Evolutionary conservation across 2,888 invertebrate genomes (phyloP), one percentile per base, ranked within the genome.

Genomic region (Diadromus collaris): DNA sequence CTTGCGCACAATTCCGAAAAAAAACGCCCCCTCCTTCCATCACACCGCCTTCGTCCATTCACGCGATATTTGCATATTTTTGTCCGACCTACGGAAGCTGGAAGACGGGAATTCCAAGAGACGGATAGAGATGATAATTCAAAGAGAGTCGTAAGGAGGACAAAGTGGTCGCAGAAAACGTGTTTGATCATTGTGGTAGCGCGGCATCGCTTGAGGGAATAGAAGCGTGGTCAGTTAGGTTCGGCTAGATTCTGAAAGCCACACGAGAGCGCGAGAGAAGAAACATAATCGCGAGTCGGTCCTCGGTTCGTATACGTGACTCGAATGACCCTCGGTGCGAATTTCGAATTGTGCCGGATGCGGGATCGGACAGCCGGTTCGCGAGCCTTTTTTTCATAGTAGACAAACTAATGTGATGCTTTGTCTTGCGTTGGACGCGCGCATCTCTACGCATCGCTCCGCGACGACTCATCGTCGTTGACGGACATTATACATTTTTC

Each of bases 281-380:
- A 67, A 78, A 61, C 46, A 75, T 78, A 74, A 74, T 70, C 70
- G 69, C 51, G 29, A 74, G 34, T 61, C 56, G 56, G 56, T 56
- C 60, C 51, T 46, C 60, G 34, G 34, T 75, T 69, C 67, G 64
- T 51, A 61, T 74, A 86, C 86, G 86, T 86, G 86, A 80, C 82
- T 65, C 16, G 85, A 83, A 83, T 86, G 64, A 58, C 68, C 54
- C 71, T 61, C 64, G 38, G 79, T 63, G 64, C 48, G 64, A 82
- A 83, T 83, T 85, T 86, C 72, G 76, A 81, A 80, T 79, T 83
- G 83, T 67, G 81, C 81, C 76, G 81, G 60, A 73, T 72, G 71
- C 61, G 60, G 65, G 51, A 75, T 65, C 65, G 60, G 64, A 29
- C 69, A 41, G 63, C 29, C 68, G 68, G 29, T 54, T 44, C 29